These are phyloP conservation scores for Sandelia bainsii DNA, from an alignment of 2,797 vertebrate genomes.

Conservation along the genomic window DNA sequence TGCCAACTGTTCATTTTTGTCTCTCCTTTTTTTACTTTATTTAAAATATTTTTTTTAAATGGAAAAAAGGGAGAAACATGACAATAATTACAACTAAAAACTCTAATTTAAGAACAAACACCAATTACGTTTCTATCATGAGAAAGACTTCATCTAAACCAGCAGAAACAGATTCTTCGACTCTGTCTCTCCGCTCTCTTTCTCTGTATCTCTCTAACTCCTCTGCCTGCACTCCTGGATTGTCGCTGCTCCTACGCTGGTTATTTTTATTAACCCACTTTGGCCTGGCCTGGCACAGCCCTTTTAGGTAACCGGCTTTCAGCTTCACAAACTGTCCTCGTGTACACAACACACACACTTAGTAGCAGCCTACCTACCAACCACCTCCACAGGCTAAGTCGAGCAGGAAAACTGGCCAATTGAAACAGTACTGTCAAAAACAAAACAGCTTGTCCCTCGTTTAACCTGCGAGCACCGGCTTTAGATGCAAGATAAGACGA, in stretches of 20 bases:
- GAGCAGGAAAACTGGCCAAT: constrained; percentile 75
- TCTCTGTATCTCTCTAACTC: constrained; percentile 72
- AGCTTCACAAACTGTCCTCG: constrained; percentile 82
- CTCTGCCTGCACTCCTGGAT: constrained; percentile 84
- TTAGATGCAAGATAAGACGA: constrained; percentile 50
- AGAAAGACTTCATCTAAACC: constrained; percentile 49
- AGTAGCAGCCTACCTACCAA: constrained; percentile 75
- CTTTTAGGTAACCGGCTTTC: constrained; percentile 89
- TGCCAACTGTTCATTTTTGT: neutral
- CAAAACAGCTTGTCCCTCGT: constrained; percentile 64
- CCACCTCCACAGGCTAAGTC: constrained; percentile 81
- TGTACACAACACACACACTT: constrained; percentile 62
- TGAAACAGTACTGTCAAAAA: constrained; percentile 70
- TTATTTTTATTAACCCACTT: constrained; percentile 90
- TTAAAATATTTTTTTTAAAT: neutral
- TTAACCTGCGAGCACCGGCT: constrained; percentile 61
- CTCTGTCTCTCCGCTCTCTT: constrained; percentile 58
- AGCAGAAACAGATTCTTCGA: constrained; percentile 59
- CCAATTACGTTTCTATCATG: constrained; percentile 15
- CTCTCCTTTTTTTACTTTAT: constrained; percentile 12
- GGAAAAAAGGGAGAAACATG: neutral
- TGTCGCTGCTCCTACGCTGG: constrained; percentile 84
- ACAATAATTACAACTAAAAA: constrained; percentile 9
- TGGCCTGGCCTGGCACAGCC: constrained; percentile 83
- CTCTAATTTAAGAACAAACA: constrained; percentile 4